Evolutionary conservation across 2,888 invertebrate species (phyloP).

Genomic region (Glyphotaelius pellucidus): DNA sequence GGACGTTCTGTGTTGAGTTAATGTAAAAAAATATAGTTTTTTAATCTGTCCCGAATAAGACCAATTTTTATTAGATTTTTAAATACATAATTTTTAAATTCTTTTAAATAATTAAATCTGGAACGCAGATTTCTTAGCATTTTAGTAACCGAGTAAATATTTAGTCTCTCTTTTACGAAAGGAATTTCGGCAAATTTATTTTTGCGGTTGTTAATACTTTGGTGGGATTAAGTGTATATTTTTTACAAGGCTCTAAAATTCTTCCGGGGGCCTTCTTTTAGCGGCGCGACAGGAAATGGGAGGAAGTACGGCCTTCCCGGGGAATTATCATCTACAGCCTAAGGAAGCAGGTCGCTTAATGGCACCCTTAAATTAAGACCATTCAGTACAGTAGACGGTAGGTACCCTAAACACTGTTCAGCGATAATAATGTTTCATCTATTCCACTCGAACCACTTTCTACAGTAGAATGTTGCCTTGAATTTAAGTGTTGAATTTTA

Average conservation of each 20-base stretch:
- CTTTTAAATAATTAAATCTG: background rate
- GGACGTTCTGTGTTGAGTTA: no score
- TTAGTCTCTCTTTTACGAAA: background rate
- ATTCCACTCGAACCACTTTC: background rate
- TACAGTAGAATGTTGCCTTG: background rate
- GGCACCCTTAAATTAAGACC: slow-evolving; percentile 12
- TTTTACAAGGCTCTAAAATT: slow-evolving; percentile 20
- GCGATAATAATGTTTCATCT: background rate
- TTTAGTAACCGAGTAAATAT: background rate
- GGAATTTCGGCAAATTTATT: background rate
- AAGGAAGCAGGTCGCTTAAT: slow-evolving; percentile 34
- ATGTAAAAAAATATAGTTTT: no score
- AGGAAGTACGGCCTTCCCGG: slow-evolving; percentile 13
- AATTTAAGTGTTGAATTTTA: slow-evolving; percentile 2
- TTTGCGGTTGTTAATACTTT: slow-evolving; percentile 27
- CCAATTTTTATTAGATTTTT: no score
- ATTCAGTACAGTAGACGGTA: background rate
- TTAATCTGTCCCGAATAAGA: no score
- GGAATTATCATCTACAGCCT: slow-evolving; percentile 31
- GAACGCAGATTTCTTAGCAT: background rate
- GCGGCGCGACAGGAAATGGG: slow-evolving; percentile 42
- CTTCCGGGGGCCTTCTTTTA: slow-evolving; percentile 24
- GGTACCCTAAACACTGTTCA: background rate
- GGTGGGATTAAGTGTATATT: slow-evolving; percentile 24
- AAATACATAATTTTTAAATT: no score